Percentiles rank a stretch among this genome's conserved stretches.
Conservation (phyloP, 92 coral and sea anemone genomes). For the Phenganax subtilis region DNA sequence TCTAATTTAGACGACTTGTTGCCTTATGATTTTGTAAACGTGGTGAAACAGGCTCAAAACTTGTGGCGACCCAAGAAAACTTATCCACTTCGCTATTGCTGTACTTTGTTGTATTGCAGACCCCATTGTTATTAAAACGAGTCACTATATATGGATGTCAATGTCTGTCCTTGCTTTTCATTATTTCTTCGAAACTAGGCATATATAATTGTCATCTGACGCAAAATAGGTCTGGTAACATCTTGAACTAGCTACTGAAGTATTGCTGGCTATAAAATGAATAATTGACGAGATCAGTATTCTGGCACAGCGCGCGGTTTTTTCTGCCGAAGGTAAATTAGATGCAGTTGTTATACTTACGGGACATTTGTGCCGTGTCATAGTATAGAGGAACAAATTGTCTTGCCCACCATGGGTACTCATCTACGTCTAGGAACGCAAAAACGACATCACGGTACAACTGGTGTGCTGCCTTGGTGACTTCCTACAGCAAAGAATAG, state of each 20-base stretch:
- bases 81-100: no score
- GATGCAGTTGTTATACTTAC: conserved; percentile 43
- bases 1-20: not conserved
- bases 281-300: not conserved
- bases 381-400: conserved; percentile 82
- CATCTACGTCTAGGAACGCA: conserved; percentile 78
- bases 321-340: not conserved
- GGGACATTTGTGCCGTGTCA: conserved; percentile 61
- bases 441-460: conserved; percentile 79
- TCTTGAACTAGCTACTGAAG: no score
- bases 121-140: no score
- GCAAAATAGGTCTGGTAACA: no score
- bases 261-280: not conserved
- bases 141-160: no score
- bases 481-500: conserved; percentile 49
- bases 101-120: no score
- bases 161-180: no score
- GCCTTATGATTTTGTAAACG: not conserved
- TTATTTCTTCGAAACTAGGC: no score
- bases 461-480: conserved; percentile 76
- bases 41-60: no score
- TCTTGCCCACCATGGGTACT: conserved; percentile 92
- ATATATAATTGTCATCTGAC: no score
- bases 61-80: no score
- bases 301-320: not conserved